These are phyloP conservation scores for Psittacula cyanocephala DNA, from an alignment of 2,113 vertebrate genomes.

Conservation along the genomic window DNA sequence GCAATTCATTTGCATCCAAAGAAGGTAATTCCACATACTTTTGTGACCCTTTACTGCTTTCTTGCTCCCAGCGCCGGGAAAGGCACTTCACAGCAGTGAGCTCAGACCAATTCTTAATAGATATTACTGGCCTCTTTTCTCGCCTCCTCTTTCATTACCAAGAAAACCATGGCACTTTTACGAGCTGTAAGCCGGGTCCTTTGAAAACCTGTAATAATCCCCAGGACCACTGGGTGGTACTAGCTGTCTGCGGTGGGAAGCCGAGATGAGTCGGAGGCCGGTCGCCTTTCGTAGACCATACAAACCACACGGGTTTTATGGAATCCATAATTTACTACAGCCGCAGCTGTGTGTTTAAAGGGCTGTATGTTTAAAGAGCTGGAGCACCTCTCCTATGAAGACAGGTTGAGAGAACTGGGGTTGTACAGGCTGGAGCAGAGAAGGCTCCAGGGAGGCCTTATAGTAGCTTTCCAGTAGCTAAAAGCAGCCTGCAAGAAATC, in stretches of 20 bases:
- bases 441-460: neutral
- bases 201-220: neutral
- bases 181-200: rapidly evolving
- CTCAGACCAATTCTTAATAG: neutral
- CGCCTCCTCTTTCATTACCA: neutral
- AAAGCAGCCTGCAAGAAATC: neutral
- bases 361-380: neutral
- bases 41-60: neutral
- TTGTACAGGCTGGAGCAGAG: neutral
- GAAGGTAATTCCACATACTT: neutral
- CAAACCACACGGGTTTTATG: rapidly evolving
- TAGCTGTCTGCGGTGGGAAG: neutral
- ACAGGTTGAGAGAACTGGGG: neutral
- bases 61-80: neutral
- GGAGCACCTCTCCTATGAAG: neutral
- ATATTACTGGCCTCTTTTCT: neutral
- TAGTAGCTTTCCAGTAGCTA: neutral
- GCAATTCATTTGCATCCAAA: neutral
- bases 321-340: rapidly evolving
- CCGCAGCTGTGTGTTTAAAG: neutral
- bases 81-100: neutral
- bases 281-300: neutral
- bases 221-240: constrained; percentile 59
- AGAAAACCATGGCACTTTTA: rapidly evolving
- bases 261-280: neutral